Percentiles rank a stretch among this genome's conserved stretches.
These are phyloP conservation scores for Pocillopora damicornis DNA, from an alignment of 64 coral and sea anemone species.

Conservation along the genomic window DNA sequence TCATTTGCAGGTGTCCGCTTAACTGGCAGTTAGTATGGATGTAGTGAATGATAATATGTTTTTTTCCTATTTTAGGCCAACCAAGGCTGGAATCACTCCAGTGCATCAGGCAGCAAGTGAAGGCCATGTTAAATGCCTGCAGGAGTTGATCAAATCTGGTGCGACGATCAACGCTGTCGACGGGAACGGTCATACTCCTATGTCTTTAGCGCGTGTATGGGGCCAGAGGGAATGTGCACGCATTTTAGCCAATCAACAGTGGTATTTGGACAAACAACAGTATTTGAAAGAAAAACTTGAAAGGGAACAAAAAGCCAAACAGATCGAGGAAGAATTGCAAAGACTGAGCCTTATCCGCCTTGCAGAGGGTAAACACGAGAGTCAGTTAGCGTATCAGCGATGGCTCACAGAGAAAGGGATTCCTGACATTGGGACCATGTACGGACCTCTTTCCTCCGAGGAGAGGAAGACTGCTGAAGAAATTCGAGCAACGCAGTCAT, in stretches of 20 bases:
- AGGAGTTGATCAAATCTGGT: constrained; percentile 68
- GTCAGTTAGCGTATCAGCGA: constrained; percentile 67
- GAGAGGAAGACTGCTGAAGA: constrained; percentile 51
- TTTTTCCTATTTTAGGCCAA: constrained; percentile 53
- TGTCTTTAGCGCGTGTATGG: constrained; percentile 88
- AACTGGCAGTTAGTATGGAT: background rate
- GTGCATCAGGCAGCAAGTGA: constrained; percentile 87
- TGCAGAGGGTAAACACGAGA: constrained; percentile 63
- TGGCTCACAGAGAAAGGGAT: constrained; percentile 65
- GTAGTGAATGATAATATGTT: background rate
- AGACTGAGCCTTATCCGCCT: constrained; percentile 47
- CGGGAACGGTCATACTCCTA: constrained; percentile 66
- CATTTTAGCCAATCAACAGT: constrained; percentile 77
- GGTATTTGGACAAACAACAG: constrained; percentile 90
- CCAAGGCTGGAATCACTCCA: constrained; percentile 73
- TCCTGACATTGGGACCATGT: constrained; percentile 71
- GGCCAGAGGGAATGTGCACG: constrained; percentile 80
- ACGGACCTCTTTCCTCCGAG: constrained; percentile 65
- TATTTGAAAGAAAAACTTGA: constrained; percentile 64
- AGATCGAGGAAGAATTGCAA: constrained; percentile 61
- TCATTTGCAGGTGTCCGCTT: background rate
- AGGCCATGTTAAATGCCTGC: constrained; percentile 88
- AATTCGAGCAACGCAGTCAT: constrained; percentile 24
- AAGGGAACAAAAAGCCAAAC: constrained; percentile 53
- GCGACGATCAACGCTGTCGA: constrained; percentile 68